Percentiles rank a stretch among this genome's conserved stretches.
Conservation (phyloP, 2,888 invertebrate genomes). For the Eledone cirrhosa region DNA sequence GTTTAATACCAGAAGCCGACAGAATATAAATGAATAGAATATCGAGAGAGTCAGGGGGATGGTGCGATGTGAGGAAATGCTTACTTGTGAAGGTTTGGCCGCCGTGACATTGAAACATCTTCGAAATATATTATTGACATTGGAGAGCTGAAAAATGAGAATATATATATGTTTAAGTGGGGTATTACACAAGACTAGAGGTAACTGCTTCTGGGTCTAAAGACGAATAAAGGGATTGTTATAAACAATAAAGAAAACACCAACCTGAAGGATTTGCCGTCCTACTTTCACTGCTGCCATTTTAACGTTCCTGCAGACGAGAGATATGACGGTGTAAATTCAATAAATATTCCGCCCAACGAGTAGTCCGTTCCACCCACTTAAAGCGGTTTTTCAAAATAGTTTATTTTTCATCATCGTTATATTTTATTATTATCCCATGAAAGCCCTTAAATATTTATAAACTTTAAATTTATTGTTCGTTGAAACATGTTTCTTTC, state of each 20-base stretch:
- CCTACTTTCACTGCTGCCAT: conserved; percentile 36
- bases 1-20: not conserved
- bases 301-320: conserved; percentile 26
- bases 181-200: too few relatives aligned
- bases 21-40: not conserved
- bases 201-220: not conserved
- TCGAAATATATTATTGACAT: conserved; percentile 33
- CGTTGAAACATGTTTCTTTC: too few relatives aligned
- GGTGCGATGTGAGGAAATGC: not conserved
- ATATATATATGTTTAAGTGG: not conserved
- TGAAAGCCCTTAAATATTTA: too few relatives aligned
- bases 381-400: too few relatives aligned
- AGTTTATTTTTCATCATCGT: too few relatives aligned
- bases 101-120: conserved; percentile 35
- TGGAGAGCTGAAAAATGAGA: conserved; percentile 24
- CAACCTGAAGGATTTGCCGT: conserved; percentile 31
- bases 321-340: too few relatives aligned
- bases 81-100: conserved; percentile 35
- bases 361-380: too few relatives aligned
- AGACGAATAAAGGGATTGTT: not conserved
- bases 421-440: too few relatives aligned
- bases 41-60: not conserved
- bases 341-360: too few relatives aligned
- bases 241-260: too few relatives aligned
- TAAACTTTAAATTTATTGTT: too few relatives aligned